Conservation (phyloP, 2,888 invertebrate species). For the Nymphalis urticae region DNA sequence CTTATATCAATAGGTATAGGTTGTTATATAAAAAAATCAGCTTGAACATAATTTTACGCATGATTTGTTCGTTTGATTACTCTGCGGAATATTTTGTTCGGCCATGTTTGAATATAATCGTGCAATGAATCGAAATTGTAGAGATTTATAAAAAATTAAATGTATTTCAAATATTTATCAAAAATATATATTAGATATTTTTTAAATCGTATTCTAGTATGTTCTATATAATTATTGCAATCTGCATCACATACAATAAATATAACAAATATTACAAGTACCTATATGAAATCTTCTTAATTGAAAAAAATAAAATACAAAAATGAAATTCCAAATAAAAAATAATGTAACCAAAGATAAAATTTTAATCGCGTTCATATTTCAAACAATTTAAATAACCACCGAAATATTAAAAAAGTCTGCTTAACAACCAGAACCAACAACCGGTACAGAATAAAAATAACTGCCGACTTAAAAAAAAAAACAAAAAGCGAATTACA, state of each 20-base stretch:
- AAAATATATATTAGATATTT: not conserved
- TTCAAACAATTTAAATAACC: conserved; percentile 17
- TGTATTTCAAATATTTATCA: not conserved
- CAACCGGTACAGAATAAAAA: conserved; percentile 54
- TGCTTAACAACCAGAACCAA: conserved; percentile 39
- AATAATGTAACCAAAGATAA: not conserved
- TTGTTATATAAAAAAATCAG: conserved; percentile 19
- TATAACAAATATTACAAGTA: too few species aligned
- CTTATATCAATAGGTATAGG: conserved; percentile 37
- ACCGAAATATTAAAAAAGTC: conserved; percentile 26
- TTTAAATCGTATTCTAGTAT: not conserved
- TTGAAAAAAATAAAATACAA: too few species aligned
- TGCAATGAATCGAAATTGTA: conserved; percentile 4
- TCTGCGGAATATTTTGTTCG: conserved; percentile 33
- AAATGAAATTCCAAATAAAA: not conserved
- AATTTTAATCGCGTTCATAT: conserved; percentile 4
- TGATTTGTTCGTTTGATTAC: conserved; percentile 39
- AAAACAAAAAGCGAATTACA: conserved; percentile 57
- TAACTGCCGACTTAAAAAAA: conserved; percentile 59
- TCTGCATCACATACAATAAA: too few species aligned
- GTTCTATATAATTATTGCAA: too few species aligned
- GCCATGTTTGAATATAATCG: conserved; percentile 26
- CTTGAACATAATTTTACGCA: conserved; percentile 34
- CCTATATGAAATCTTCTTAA: too few species aligned
- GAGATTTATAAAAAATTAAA: not conserved